Conservation (phyloP, 2,888 invertebrate species). For the Zele albiditarsus region DNA sequence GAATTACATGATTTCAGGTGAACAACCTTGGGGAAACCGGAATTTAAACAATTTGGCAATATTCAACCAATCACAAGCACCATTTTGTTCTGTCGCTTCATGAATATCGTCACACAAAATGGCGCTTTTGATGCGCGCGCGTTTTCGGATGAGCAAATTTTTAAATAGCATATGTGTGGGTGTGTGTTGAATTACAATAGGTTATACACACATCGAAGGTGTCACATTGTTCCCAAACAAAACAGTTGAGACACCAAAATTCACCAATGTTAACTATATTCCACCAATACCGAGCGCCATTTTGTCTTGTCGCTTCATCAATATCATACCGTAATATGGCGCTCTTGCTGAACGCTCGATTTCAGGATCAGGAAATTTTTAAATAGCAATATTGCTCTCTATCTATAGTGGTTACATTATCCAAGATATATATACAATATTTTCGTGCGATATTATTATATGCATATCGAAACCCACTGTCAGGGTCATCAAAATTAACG, state of each 20-base stretch:
- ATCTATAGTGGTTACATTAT: not conserved
- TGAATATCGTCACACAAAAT: not conserved
- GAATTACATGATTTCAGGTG: not conserved
- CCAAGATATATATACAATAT: not conserved
- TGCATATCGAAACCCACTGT: constrained; percentile 30
- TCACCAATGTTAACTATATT: not conserved
- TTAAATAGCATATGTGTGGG: not conserved
- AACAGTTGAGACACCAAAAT: not conserved
- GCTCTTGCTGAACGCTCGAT: not conserved
- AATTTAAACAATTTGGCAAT: not conserved
- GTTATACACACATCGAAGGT: too few species aligned
- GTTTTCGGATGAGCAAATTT: not conserved
- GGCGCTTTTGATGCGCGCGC: not conserved
- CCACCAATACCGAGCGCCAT: not conserved
- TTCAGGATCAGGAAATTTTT: not conserved
- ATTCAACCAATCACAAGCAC: not conserved
- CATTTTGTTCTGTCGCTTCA: not conserved
- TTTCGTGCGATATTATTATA: constrained; percentile 15
- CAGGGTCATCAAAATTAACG: constrained; percentile 39
- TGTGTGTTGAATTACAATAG: too few species aligned
- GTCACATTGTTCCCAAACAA: not conserved
- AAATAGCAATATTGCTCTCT: not conserved
- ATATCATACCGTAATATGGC: not conserved
- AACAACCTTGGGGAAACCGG: not conserved
- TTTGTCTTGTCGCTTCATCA: not conserved